A percentile compares a stretch with the other conserved stretches of the same genome.
Conservation (phyloP, 2,113 vertebrate genomes). For the Mobula birostris region DNA sequence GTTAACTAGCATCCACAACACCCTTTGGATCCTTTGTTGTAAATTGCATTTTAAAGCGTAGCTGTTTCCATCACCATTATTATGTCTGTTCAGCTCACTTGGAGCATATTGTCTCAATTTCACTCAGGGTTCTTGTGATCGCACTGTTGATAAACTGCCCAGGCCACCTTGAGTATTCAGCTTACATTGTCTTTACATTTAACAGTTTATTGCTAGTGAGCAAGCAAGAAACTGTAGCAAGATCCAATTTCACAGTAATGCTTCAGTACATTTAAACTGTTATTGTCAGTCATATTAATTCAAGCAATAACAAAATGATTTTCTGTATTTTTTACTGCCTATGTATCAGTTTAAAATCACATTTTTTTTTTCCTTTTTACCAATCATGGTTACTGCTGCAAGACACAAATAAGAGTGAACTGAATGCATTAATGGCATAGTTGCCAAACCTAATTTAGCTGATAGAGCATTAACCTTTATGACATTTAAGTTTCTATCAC, state of each 20-base stretch:
- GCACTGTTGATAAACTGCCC: slow-evolving; percentile 28
- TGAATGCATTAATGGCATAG: background rate
- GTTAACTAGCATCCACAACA: background rate
- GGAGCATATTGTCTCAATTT: slow-evolving; percentile 27
- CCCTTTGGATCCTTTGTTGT: background rate
- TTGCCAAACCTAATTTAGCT: slow-evolving; percentile 29
- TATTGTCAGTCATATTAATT: slow-evolving; percentile 29
- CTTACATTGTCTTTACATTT: slow-evolving; percentile 34
- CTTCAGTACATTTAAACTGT: slow-evolving; percentile 22
- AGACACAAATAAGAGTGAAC: slow-evolving; percentile 14
- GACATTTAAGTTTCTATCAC: slow-evolving; percentile 19
- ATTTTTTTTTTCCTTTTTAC: slow-evolving; percentile 8
- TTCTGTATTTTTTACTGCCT: slow-evolving; percentile 30
- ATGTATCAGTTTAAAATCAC: slow-evolving; percentile 22
- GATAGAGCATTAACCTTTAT: slow-evolving; percentile 15
- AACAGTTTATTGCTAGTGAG: slow-evolving; percentile 31
- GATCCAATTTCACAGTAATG: slow-evolving; percentile 33
- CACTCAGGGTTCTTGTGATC: background rate
- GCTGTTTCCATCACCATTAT: slow-evolving; percentile 24
- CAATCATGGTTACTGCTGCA: slow-evolving; percentile 29
- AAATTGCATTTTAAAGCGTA: slow-evolving; percentile 26
- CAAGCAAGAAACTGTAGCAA: slow-evolving; percentile 29
- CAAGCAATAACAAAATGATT: slow-evolving; percentile 35
- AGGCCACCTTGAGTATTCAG: background rate
- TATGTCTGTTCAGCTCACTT: slow-evolving; percentile 26